Evolutionary conservation across 2,797 vertebrate species (phyloP).

Genomic region (Adelosebastes latens): DNA sequence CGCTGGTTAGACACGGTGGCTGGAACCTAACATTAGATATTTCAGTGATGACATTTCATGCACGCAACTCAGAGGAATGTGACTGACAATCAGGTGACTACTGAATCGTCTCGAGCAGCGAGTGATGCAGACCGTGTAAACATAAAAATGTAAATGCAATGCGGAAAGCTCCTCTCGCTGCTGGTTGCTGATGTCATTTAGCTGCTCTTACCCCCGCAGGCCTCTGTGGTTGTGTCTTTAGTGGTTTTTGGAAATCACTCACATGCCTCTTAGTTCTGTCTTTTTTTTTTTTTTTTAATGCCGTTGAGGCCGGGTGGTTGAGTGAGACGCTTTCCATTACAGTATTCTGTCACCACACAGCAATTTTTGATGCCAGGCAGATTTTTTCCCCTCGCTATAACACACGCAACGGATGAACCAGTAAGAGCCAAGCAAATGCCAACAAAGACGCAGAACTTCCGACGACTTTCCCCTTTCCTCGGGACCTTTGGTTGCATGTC

Average conservation of each 20-base stretch:
- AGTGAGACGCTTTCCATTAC: conserved; percentile 58
- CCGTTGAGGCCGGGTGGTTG: conserved; percentile 30
- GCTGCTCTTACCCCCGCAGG: conserved; percentile 24
- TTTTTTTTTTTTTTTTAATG: conserved; percentile 1
- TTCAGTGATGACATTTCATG: conserved; percentile 27
- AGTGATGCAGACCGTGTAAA: conserved; percentile 16
- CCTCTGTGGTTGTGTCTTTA: conserved; percentile 39
- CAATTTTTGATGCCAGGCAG: conserved; percentile 26
- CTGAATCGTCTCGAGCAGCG: not conserved
- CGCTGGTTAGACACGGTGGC: conserved; percentile 32
- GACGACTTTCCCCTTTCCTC: no score
- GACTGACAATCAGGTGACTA: conserved; percentile 33
- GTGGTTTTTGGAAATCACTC: conserved; percentile 50
- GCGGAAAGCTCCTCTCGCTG: conserved; percentile 21
- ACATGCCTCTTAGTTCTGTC: conserved; percentile 30
- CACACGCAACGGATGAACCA: conserved; percentile 25
- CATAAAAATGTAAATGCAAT: conserved; percentile 37
- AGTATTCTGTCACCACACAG: conserved; percentile 46
- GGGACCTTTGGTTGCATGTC: no score
- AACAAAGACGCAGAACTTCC: not conserved
- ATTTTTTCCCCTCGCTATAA: conserved; percentile 27
- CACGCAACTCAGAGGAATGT: not conserved
- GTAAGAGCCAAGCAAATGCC: not conserved
- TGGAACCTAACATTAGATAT: conserved; percentile 24
- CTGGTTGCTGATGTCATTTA: conserved; percentile 38